A percentile compares a stretch with the other conserved stretches of the same genome.
Evolutionary conservation across 2,888 invertebrate genomes (phyloP).

Genomic region (Diarsia rubi): DNA sequence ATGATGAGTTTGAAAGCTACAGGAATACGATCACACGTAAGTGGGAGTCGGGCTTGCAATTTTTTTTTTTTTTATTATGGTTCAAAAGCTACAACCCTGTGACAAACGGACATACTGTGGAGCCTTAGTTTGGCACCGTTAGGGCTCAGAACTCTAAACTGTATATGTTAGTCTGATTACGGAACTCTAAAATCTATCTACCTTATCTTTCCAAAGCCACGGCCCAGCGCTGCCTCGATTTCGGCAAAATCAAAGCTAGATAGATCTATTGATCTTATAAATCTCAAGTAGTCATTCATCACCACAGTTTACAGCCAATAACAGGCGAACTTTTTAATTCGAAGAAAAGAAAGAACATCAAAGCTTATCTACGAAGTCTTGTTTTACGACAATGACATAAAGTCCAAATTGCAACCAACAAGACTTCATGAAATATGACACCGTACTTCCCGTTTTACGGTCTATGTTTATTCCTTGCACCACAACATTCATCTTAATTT

Average conservation of each 20-base stretch:
- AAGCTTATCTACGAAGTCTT: not conserved
- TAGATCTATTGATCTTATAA: no score
- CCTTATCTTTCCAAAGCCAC: no score
- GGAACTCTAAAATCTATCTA: no score
- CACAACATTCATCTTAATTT: conserved; percentile 66
- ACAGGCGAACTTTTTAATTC: not conserved
- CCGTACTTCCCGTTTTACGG: not conserved
- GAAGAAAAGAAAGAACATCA: not conserved
- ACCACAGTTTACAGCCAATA: not conserved
- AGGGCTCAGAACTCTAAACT: no score
- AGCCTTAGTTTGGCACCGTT: no score
- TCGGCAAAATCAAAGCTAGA: no score
- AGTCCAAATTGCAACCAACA: not conserved
- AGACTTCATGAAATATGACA: not conserved
- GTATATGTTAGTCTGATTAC: no score
- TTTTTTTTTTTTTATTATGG: no score
- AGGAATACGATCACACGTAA: not conserved
- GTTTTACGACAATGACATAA: not conserved
- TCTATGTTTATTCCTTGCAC: conserved; percentile 41
- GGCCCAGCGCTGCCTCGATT: no score
- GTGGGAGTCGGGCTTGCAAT: not conserved
- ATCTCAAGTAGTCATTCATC: no score
- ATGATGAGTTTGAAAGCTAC: not conserved
- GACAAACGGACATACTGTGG: no score
- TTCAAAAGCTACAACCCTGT: no score